Evolutionary conservation across 2,888 invertebrate genomes (phyloP).

Genomic region (Phalangium opilio): DNA sequence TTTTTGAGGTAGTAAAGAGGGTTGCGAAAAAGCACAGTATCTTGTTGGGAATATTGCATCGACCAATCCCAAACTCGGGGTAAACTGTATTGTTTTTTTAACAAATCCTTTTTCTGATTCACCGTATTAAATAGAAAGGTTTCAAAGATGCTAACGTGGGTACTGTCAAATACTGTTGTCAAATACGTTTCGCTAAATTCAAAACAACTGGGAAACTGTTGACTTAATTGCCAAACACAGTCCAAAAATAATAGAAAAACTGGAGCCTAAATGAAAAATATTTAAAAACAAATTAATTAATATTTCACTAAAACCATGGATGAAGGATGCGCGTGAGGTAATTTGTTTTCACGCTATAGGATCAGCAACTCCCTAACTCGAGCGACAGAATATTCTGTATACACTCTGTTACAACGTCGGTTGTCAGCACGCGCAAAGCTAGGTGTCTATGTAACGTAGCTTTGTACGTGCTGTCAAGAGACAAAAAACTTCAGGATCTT

Average conservation of each 20-base stretch:
- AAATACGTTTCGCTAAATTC: slow-evolving; percentile 85
- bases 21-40: slow-evolving; percentile 66
- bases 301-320: too few species aligned
- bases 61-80: slow-evolving; percentile 82
- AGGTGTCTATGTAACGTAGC: too few species aligned
- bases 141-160: slow-evolving; percentile 73
- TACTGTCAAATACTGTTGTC: slow-evolving; percentile 78
- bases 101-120: slow-evolving; percentile 1
- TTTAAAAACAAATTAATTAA: too few species aligned
- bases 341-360: too few species aligned
- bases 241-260: slow-evolving; percentile 82
- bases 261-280: slow-evolving; percentile 47
- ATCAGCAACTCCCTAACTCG: too few species aligned
- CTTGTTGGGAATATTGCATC: slow-evolving; percentile 66
- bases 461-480: too few species aligned
- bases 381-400: too few species aligned
- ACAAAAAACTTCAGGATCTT: too few species aligned
- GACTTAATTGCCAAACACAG: slow-evolving; percentile 77
- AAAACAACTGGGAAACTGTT: slow-evolving; percentile 75
- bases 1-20: slow-evolving; percentile 46
- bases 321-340: too few species aligned
- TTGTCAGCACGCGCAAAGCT: too few species aligned
- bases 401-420: too few species aligned
- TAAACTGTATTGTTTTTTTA: slow-evolving; percentile 32
- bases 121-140: slow-evolving; percentile 75